Evolutionary conservation across 2,888 invertebrate species (phyloP).

Genomic region (Orthonychiurus folsomi): DNA sequence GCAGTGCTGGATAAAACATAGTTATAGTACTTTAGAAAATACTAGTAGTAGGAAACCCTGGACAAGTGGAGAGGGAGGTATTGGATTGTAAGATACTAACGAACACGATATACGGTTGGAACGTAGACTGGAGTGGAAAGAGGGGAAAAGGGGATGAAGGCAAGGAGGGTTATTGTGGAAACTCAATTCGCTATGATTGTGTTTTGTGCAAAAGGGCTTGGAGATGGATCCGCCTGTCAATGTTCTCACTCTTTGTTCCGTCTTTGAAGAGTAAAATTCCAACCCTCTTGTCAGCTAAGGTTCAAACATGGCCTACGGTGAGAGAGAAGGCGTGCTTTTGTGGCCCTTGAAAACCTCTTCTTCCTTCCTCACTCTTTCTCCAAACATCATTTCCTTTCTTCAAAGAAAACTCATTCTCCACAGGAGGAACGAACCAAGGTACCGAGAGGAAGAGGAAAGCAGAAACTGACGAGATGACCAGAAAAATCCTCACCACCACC

Average conservation of each 20-base stretch:
- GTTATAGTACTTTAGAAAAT: too few relatives aligned
- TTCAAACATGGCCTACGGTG: conserved; percentile 27
- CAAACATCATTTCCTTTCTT: conserved; percentile 8
- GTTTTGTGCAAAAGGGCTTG: conserved; percentile 14
- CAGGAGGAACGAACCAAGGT: background rate
- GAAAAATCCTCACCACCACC: background rate
- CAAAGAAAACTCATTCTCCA: background rate
- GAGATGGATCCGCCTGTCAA: conserved; percentile 24
- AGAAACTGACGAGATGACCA: conserved; percentile 6
- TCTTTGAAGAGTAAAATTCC: conserved; percentile 16
- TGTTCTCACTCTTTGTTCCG: conserved; percentile 21
- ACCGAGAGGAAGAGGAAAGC: background rate
- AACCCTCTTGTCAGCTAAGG: conserved; percentile 23
- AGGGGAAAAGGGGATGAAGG: conserved; percentile 16
- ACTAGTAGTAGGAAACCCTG: too few relatives aligned
- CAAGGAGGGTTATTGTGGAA: conserved; percentile 20
- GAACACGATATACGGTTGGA: too few relatives aligned
- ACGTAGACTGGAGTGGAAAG: conserved; percentile 6
- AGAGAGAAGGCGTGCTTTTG: conserved; percentile 25
- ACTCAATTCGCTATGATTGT: conserved; percentile 24
- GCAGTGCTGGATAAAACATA: too few relatives aligned
- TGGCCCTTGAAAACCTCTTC: conserved; percentile 11
- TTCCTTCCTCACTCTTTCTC: conserved; percentile 21
- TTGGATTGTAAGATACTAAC: too few relatives aligned
- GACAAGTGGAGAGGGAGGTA: too few relatives aligned